phyloP scores from a whole-genome alignment of 2,888 invertebrate genomes.

The Lasioglossum villosulum region DNA sequence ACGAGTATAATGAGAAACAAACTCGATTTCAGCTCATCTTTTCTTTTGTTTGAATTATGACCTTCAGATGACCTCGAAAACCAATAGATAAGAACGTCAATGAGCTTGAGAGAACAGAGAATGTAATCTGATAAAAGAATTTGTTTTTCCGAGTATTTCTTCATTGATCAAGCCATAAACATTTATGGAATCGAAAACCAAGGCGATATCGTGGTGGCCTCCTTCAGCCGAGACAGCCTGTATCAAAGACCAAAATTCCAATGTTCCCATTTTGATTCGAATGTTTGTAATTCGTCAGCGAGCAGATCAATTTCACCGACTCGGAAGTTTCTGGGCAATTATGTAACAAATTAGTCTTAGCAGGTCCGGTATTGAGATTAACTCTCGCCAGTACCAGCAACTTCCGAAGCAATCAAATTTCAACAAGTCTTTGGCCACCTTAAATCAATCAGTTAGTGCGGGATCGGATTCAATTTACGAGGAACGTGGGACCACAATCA shows the following conservation, averaged over 20 bases:
- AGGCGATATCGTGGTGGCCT: background rate
- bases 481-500: slow-evolving; percentile 1
- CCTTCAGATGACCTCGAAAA: background rate
- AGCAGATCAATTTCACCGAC: background rate
- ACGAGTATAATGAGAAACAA: too few relatives aligned
- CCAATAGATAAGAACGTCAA: background rate
- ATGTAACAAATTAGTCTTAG: background rate
- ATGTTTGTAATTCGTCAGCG: background rate
- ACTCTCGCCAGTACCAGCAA: background rate
- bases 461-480: slow-evolving; percentile 12
- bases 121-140: background rate
- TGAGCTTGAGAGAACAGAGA: background rate
- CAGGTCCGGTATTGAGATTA: slow-evolving; percentile 6
- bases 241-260: background rate
- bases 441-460: slow-evolving; percentile 17
- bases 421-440: slow-evolving; percentile 16
- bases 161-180: background rate
- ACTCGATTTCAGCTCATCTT: background rate
- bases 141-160: background rate
- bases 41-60: background rate
- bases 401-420: slow-evolving; percentile 23
- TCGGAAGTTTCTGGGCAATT: background rate
- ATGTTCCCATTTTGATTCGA: background rate
- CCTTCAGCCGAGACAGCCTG: background rate
- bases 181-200: background rate